Evolutionary conservation across 2,888 invertebrate genomes (phyloP).

Genomic region (Subacronicta megacephala): DNA sequence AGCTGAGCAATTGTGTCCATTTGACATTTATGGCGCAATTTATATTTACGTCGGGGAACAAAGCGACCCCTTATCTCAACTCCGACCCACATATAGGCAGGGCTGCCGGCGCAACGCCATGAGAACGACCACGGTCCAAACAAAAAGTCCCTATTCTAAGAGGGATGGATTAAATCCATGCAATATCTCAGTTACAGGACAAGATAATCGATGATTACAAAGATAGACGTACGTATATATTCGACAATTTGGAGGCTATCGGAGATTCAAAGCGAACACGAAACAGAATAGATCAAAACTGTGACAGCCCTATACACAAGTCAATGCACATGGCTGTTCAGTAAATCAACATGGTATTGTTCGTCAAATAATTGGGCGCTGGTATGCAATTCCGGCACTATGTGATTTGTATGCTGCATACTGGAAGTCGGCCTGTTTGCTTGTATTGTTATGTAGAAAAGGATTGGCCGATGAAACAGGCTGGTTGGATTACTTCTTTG

Average conservation of each 20-base stretch:
- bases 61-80: slow-evolving; percentile 66
- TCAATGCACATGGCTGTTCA: slow-evolving; percentile 33
- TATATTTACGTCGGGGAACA: slow-evolving; percentile 75
- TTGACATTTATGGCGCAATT: slow-evolving; percentile 82
- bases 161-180: slow-evolving; percentile 36
- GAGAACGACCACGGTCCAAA: slow-evolving; percentile 18
- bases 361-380: slow-evolving; percentile 60
- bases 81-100: slow-evolving; percentile 54
- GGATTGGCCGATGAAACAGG: slow-evolving; percentile 34
- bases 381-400: slow-evolving; percentile 55
- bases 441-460: slow-evolving; percentile 33
- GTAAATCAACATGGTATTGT: slow-evolving; percentile 60
- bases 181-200: slow-evolving; percentile 39
- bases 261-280: slow-evolving; percentile 3
- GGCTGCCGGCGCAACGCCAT: slow-evolving; percentile 43
- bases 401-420: slow-evolving; percentile 42
- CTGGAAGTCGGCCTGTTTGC: slow-evolving; percentile 39
- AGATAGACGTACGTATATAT: slow-evolving; percentile 5
- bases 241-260: slow-evolving; percentile 18
- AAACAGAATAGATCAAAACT: slow-evolving; percentile 22
- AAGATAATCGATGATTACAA: slow-evolving; percentile 31
- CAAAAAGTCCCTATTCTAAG: slow-evolving; percentile 42
- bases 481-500: slow-evolving; percentile 34
- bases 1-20: slow-evolving; percentile 75
- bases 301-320: slow-evolving; percentile 44